A percentile compares a stretch with the other conserved stretches of the same genome.
These are phyloP conservation scores for Melospiza melodia DNA, from an alignment of 2,113 vertebrate species.

Conservation along the genomic window DNA sequence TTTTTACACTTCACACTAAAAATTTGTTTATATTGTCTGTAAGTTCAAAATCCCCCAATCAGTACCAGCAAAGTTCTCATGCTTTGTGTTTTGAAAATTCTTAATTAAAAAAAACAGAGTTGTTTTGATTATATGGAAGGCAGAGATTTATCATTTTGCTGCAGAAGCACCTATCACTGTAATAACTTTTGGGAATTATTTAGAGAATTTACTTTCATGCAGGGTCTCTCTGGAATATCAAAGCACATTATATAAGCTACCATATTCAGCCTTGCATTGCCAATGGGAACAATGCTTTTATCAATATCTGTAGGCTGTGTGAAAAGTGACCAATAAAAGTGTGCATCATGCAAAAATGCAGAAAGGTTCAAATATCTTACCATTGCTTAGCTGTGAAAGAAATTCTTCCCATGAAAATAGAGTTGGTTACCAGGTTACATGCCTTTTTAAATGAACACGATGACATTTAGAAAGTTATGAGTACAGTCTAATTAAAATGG, in stretches of 20 bases:
- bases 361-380: neutral
- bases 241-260: neutral
- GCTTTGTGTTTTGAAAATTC: neutral
- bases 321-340: neutral
- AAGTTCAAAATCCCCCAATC: neutral
- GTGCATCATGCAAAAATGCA: neutral
- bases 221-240: neutral
- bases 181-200: neutral
- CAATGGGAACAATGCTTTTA: neutral
- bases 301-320: neutral
- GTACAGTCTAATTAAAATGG: neutral
- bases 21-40: neutral
- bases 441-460: neutral
- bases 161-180: neutral
- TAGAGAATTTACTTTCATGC: neutral
- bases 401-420: neutral
- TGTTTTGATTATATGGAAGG: neutral
- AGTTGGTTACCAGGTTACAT: neutral
- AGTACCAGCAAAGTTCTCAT: neutral
- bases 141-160: neutral
- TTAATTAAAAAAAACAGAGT: neutral
- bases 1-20: neutral
- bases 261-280: neutral
- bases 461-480: neutral
- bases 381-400: neutral